Conservation (phyloP, 64 coral and sea anemone species). For the Exaiptasia diaphana region DNA sequence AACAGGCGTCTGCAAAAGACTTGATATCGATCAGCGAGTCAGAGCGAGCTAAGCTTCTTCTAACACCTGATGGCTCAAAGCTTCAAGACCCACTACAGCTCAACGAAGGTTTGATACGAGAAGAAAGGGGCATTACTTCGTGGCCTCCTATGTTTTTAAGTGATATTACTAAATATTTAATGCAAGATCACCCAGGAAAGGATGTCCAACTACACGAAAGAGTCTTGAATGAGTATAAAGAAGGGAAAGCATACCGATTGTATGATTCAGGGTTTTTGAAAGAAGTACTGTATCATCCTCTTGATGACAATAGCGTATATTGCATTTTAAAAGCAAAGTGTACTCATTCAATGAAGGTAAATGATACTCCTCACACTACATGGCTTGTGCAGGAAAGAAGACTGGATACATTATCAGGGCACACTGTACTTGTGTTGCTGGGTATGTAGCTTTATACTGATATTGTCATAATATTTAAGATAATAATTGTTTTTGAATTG, state of each 20-base stretch:
- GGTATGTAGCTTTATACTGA: conserved; percentile 18
- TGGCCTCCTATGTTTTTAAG: conserved; percentile 75
- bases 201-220: conserved; percentile 54
- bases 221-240: conserved; percentile 64
- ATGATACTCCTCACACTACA: conserved; percentile 11
- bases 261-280: conserved; percentile 56
- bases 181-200: conserved; percentile 67
- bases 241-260: conserved; percentile 63
- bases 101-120: neutral
- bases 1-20: too few relatives aligned
- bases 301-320: conserved; percentile 21
- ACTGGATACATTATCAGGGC: conserved; percentile 27
- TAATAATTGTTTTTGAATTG: neutral
- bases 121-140: conserved; percentile 18
- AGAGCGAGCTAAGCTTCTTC: too few relatives aligned
- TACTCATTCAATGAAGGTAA: conserved; percentile 50
- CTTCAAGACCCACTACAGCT: too few relatives aligned
- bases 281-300: conserved; percentile 16
- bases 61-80: too few relatives aligned
- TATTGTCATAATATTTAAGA: neutral
- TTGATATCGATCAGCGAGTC: neutral
- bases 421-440: conserved; percentile 47
- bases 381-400: conserved; percentile 27
- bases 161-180: conserved; percentile 63
- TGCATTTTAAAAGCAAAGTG: conserved; percentile 49